Evolutionary conservation across 30 jellyfish, hydroid and myxozoan genomes (phyloP), one percentile per base, ranked within the genome.

Genomic region (Cassiopea xamachana): DNA sequence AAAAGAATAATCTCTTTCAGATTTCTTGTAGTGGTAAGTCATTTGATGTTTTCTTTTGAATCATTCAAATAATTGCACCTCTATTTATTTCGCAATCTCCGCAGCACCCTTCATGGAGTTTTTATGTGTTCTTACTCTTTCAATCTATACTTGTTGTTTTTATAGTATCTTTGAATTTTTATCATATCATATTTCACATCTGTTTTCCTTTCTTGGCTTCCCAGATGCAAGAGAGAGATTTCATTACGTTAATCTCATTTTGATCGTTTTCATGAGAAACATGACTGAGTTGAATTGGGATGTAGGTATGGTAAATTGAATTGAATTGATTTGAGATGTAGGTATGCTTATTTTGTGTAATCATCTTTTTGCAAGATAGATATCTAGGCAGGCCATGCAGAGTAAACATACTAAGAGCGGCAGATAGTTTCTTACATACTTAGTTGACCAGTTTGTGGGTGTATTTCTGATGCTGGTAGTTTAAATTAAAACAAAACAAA

Each of bases 161-260:
- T 27, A 27, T 27, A 27, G 39, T 27, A 27, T 27, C 39, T 27
- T 27, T 27, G 39, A 27, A 27, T 27, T 27, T 27, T 27, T 27
- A 27, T 0, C 39, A 27, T 27, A 27, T 27, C 39, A 55, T 55
- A 55, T 55, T 3, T 55, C 64, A 55, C 39, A 27, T 27, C 39
- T 27, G 39, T 27, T 27, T 27, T 27, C 39, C 39, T 27, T 27
- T 55, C 12, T 55, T 43, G 15, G 27, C 51, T 27, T 18, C 55
- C 16, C 84, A 96, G 99, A 96, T 96, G 99, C 99, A 17, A 88
- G 99, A 69, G 99, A 96, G 67, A 76, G 99, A n/a, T 96, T 96
- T 59, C 99, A 96, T 73, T 87, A 96, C 80, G 75, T 92, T 75
- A 89, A 87, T 27, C 87, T 96, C 43, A 81, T 96, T 49, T 79